A percentile compares a stretch with the other conserved stretches of the same genome.
phyloP scores from a whole-genome alignment of 2,113 vertebrate genomes.

The Bufo gargarizans region DNA sequence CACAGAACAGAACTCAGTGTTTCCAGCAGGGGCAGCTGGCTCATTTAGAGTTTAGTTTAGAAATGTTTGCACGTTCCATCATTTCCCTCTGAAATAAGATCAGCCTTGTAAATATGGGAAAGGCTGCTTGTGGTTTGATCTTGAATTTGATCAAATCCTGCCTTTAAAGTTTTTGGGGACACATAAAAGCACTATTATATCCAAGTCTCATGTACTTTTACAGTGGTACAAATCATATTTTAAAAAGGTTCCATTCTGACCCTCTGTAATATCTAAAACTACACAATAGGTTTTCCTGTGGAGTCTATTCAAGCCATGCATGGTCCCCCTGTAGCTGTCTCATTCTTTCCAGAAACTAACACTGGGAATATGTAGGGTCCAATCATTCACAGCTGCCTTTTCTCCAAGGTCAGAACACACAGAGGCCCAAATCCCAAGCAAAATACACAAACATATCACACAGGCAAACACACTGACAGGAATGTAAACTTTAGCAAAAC shows the following conservation, averaged over 20 bases:
- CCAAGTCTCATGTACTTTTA: not conserved
- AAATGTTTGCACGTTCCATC: conserved; percentile 4
- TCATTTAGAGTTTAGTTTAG: conserved; percentile 5
- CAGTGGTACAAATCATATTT: not conserved
- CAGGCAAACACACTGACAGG: conserved; percentile 50
- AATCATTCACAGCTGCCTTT: conserved; percentile 52
- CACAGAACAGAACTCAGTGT: not conserved
- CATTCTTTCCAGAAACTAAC: conserved; percentile 15
- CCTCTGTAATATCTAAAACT: not conserved
- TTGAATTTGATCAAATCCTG: not conserved
- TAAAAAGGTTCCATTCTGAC: not conserved
- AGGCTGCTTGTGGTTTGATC: not conserved
- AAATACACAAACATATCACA: conserved; percentile 53
- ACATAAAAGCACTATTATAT: not conserved
- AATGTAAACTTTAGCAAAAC: conserved; percentile 52
- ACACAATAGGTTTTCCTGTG: conserved; percentile 3
- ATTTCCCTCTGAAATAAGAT: conserved; percentile 30
- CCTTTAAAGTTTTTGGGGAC: not conserved
- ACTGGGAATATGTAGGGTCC: not conserved
- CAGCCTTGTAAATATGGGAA: not conserved
- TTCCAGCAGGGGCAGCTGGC: not conserved
- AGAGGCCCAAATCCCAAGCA: conserved; percentile 50
- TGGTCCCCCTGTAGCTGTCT: conserved; percentile 3
- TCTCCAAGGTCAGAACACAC: conserved; percentile 58
- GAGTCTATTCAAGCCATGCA: not conserved